Percentiles rank a stretch among this genome's conserved stretches.
These are phyloP conservation scores for Xylocampa areola DNA, from an alignment of 2,888 invertebrate genomes.

Conservation along the genomic window DNA sequence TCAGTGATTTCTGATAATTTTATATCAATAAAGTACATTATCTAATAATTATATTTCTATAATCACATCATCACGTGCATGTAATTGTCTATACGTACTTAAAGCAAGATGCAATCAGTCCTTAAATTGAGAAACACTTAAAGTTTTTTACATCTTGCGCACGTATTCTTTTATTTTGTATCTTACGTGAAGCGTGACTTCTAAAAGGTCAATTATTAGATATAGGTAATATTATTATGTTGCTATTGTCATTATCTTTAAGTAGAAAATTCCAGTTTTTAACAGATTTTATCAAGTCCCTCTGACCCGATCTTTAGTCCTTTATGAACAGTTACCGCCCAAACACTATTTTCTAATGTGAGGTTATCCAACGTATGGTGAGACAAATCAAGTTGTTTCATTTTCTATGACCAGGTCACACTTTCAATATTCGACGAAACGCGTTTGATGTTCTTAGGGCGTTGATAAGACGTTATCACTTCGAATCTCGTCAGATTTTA, in stretches of 20 bases:
- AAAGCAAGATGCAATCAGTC: conserved; percentile 2
- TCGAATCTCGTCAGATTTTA: too few species aligned
- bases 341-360: too few species aligned
- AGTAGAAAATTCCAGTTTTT: conserved; percentile 10
- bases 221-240: neutral
- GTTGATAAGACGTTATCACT: too few species aligned
- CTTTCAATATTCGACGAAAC: too few species aligned
- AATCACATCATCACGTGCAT: neutral
- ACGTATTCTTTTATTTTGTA: too few species aligned
- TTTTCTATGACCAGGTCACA: too few species aligned
- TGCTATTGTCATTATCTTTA: neutral
- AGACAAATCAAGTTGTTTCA: too few species aligned
- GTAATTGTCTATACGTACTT: conserved; percentile 1
- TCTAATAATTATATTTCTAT: neutral
- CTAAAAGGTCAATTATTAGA: conserved; percentile 10
- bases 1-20: neutral
- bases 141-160: too few species aligned
- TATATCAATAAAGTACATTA: neutral
- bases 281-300: conserved; percentile 31
- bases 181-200: conserved; percentile 23
- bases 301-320: conserved; percentile 17
- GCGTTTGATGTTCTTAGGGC: too few species aligned
- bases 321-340: too few species aligned
- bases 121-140: neutral
- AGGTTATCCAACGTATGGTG: too few species aligned